These are phyloP conservation scores for Morpho achilles DNA, from an alignment of 2,888 invertebrate genomes.

Conservation along the genomic window DNA sequence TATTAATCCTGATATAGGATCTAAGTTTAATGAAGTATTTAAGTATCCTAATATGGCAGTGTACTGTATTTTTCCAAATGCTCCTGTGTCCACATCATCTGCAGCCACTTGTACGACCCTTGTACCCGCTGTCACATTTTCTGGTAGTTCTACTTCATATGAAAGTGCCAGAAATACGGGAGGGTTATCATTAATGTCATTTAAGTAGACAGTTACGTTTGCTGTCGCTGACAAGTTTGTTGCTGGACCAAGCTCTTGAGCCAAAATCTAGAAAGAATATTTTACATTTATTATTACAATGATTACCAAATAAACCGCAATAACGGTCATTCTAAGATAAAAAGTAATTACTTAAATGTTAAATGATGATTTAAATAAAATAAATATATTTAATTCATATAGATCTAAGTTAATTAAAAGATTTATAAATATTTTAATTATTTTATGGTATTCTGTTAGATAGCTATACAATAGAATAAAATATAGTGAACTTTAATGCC, in stretches of 20 bases:
- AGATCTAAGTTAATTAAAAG: too few relatives aligned
- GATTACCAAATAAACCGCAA: too few relatives aligned
- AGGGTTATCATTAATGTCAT: slow-evolving; percentile 93
- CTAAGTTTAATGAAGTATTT: slow-evolving; percentile 87
- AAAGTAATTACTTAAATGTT: too few relatives aligned
- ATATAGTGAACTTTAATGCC: too few relatives aligned
- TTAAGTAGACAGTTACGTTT: slow-evolving; percentile 88
- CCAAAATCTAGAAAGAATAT: slow-evolving; percentile 80
- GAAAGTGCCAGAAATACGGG: slow-evolving; percentile 86
- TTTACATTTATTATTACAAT: too few relatives aligned
- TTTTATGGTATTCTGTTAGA: too few relatives aligned
- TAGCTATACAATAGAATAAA: too few relatives aligned
- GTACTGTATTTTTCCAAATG: slow-evolving; percentile 88
- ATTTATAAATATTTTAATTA: too few relatives aligned
- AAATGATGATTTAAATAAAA: too few relatives aligned
- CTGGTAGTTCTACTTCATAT: slow-evolving; percentile 88
- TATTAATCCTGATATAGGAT: slow-evolving; percentile 88
- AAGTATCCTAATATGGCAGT: slow-evolving; percentile 87
- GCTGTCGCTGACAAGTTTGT: slow-evolving; percentile 86
- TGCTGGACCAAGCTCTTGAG: slow-evolving; percentile 88
- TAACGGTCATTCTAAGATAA: too few relatives aligned
- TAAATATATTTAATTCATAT: too few relatives aligned
- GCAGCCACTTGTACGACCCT: slow-evolving; percentile 88
- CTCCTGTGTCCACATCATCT: slow-evolving; percentile 88
- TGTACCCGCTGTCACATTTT: slow-evolving; percentile 88